Evolutionary conservation across 2,797 vertebrate species (phyloP).

Genomic region (Menidia menidia): DNA sequence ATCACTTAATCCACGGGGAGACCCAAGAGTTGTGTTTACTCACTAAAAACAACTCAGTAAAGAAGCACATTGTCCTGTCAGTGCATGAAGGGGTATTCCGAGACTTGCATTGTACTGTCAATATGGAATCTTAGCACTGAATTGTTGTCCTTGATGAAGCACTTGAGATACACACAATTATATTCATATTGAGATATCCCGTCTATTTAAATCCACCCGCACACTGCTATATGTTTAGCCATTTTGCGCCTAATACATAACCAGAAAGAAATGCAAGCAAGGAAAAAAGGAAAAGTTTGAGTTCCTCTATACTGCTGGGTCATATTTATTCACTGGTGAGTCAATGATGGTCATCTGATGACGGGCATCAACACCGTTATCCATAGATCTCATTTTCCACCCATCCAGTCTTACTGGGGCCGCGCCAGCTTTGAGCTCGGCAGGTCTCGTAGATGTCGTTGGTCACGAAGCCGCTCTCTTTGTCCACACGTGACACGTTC

Average conservation of each 20-base stretch:
- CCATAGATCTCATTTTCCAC: conserved; percentile 89
- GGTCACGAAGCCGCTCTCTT: conserved; percentile 90
- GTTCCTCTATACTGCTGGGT: conserved; percentile 14
- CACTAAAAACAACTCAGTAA: neutral
- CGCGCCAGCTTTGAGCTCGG: conserved; percentile 65
- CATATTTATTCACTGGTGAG: conserved; percentile 10
- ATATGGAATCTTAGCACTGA: conserved; percentile 1
- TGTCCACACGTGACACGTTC: conserved; percentile 74
- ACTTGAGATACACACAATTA: conserved; percentile 18
- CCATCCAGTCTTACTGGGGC: conserved; percentile 86
- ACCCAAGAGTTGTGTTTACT: neutral
- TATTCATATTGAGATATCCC: neutral
- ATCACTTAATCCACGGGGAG: neutral
- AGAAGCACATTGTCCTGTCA: neutral
- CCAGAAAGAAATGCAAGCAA: conserved; percentile 17
- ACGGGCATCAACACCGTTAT: conserved; percentile 51
- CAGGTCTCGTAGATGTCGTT: conserved; percentile 95
- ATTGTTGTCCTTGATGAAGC: conserved; percentile 9
- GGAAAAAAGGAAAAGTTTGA: conserved; percentile 4
- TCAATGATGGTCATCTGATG: neutral
- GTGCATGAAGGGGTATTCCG: neutral
- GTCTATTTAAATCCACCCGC: neutral
- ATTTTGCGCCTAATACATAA: conserved; percentile 28
- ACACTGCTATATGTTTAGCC: conserved; percentile 4
- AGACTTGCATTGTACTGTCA: neutral